Base-by-base conservation (phyloP, 1,140 invertebrate genomes). In the Dolichoris vasculosae region DNA sequence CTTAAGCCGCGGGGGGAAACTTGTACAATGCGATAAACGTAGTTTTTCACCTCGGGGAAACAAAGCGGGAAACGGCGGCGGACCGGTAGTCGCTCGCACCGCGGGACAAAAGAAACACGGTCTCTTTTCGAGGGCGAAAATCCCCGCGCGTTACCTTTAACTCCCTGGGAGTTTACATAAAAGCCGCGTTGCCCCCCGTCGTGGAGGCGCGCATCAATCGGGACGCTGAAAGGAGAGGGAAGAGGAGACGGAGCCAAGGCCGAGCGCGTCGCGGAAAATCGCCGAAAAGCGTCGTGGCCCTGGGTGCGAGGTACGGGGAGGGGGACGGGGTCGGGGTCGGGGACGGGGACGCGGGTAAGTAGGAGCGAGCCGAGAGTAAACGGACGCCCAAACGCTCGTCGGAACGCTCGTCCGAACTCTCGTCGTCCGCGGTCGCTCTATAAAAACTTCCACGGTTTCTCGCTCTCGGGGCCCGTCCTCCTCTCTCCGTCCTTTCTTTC, bases 401-500 rank as follows among this genome's bases (percentile, higher is more conserved):
- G n/a, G n/a, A 20, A 55, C 15, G 17, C 51, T 17, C 51, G 51
- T 7, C 15, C n/a, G n/a, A n/a, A n/a, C n/a, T n/a, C 43, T 48
- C 73, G 43, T 17, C 73, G 7, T 17, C 73, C n/a, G 2, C 23
- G 7, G 20, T 0, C 15, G 46, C 2, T 51, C 46, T 51, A 77
- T 32, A 55, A 48, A 75, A 55, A 77, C 75, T 77, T 51, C 2
- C 46, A 77, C 8, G n/a, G 46, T n/a, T 40, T 13, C 35, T 30
- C 78, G 76, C 48, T 17, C 13, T 32, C 73, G 48, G 26, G 3
- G 7, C 76, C 30, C 75, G 23, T n/a, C 23, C 38, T 30, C 55
- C 46, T 64, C 35, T 32, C 64, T 35, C 40, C 63, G 69, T n/a
- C 48, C n/a, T 81, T 35, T 81, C n/a, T 69, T n/a, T 43, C 46